Evolutionary conservation across 1,140 invertebrate genomes (phyloP), one percentile per base, ranked within the genome.

Genomic region (Galendromus occidentalis): DNA sequence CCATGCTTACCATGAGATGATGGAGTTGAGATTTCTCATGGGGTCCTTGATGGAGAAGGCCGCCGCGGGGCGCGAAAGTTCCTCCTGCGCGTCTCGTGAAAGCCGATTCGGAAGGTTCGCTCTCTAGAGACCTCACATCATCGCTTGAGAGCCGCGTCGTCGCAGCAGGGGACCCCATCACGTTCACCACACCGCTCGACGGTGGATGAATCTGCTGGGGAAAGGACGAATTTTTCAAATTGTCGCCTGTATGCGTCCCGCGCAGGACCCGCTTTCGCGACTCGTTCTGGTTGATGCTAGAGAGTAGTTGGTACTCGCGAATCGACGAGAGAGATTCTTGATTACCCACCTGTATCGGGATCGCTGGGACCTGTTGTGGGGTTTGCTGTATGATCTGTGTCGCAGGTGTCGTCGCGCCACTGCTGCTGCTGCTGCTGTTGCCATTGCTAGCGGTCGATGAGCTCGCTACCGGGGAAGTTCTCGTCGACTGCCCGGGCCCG

Each of bases 261-360:
- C 42, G n/a, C n/a, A n/a, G n/a, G n/a, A 44, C 12, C 12, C 42
- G n/a, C 18, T 18, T 12, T 44, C 42, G n/a, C 18, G 12, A 44
- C 42, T 44, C 12, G 12, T 44, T 44, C 42, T 44, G n/a, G n/a
- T 12, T 44, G 42, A 44, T 44, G 12, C 42, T 12, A 44, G 42
- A 44, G 42, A 12, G 12, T 44, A 44, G 42, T 44, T 44, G 42
- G n/a, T n/a, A n/a, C n/a, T n/a, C n/a, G n/a, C n/a, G n/a, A n/a
- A n/a, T n/a, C n/a, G n/a, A n/a, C n/a, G n/a, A n/a, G n/a, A n/a
- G n/a, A n/a, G n/a, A n/a, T n/a, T n/a, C n/a, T n/a, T n/a, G n/a
- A n/a, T n/a, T n/a, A n/a, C 51, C 25, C 33, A 59, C 51, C 33
- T 59, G 51, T 18, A 59, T 59, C 14, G 51, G 51, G 33, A 59